Evolutionary conservation across 1,140 invertebrate genomes (phyloP).

Genomic region (Diorhabda elongata): DNA sequence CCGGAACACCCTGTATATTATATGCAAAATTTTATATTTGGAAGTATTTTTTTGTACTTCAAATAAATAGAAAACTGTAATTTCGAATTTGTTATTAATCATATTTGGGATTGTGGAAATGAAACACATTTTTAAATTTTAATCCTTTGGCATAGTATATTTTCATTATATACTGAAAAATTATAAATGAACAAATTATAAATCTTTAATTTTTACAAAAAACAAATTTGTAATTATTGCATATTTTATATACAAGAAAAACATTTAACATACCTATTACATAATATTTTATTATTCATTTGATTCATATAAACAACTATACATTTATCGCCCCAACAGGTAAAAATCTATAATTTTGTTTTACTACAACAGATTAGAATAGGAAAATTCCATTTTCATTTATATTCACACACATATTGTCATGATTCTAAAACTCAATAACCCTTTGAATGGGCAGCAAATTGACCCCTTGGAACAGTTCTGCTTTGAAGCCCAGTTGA

Average conservation of each 20-base stretch:
- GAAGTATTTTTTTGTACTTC: too few species aligned
- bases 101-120: not conserved
- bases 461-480: too few species aligned
- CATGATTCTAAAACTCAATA: too few species aligned
- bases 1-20: too few species aligned
- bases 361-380: too few species aligned
- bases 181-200: slow-evolving; percentile 3
- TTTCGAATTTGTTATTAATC: too few species aligned
- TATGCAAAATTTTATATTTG: too few species aligned
- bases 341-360: not conserved
- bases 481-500: too few species aligned
- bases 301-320: not conserved
- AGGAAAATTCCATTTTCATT: too few species aligned
- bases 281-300: not conserved
- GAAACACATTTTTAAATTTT: not conserved
- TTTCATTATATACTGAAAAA: not conserved
- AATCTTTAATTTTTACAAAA: not conserved
- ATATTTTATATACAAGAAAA: slow-evolving; percentile 20
- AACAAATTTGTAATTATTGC: slow-evolving; percentile 18
- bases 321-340: not conserved
- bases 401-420: too few species aligned
- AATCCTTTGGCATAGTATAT: not conserved
- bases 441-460: too few species aligned
- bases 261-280: slow-evolving; percentile 19
- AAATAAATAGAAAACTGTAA: too few species aligned